These are phyloP conservation scores for Leptinotarsa haldemani DNA, from an alignment of 2,888 invertebrate species.

Conservation along the genomic window DNA sequence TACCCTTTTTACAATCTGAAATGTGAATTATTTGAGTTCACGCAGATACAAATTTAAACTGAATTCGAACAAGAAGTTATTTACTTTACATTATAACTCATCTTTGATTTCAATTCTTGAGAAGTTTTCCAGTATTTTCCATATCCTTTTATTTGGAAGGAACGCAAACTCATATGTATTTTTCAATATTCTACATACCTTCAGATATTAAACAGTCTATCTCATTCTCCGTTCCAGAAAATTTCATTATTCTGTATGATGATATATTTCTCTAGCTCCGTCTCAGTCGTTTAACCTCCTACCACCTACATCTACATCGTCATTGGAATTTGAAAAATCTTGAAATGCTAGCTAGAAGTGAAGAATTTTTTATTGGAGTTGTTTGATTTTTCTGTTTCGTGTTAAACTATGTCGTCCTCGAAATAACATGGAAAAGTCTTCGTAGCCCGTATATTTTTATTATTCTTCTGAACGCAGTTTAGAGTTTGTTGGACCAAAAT, in stretches of 20 bases:
- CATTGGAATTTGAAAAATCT: conserved; percentile 41
- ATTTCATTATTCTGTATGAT: conserved; percentile 65
- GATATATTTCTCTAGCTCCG: conserved; percentile 61
- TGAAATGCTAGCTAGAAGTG: conserved; percentile 38
- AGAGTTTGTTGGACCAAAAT: no score
- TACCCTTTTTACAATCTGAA: no score
- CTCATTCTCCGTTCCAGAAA: conserved; percentile 63
- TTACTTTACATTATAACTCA: conserved; percentile 61
- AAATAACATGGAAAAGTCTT: no score
- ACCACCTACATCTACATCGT: conserved; percentile 24
- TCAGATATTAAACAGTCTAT: conserved; percentile 64
- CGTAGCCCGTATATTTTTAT: no score
- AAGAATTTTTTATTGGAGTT: conserved; percentile 45
- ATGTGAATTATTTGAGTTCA: no score
- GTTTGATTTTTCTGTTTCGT: conserved; percentile 33
- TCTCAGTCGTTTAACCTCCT: conserved; percentile 33
- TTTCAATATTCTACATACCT: conserved; percentile 64
- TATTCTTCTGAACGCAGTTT: no score
- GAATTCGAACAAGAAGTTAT: conserved; percentile 57
- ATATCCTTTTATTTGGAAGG: conserved; percentile 51
- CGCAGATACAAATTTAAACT: conserved; percentile 38
- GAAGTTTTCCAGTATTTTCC: conserved; percentile 58
- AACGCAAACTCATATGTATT: conserved; percentile 59
- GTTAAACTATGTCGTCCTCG: no score
- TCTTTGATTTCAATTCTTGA: conserved; percentile 44